These are phyloP conservation scores for Maccullochella peelii DNA, from an alignment of 2,113 vertebrate species.

Conservation along the genomic window DNA sequence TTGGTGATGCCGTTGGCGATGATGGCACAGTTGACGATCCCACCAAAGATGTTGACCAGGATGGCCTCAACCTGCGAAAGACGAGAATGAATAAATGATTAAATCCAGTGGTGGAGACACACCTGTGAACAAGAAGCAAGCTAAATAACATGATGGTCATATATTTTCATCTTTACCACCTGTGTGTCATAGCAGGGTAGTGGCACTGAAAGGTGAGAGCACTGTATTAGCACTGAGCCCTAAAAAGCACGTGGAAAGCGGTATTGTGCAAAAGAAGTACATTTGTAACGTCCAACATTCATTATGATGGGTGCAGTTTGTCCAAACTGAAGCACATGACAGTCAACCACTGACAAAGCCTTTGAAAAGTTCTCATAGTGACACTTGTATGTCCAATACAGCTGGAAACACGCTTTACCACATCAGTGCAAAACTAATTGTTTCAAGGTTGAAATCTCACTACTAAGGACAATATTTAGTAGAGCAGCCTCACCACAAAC, in stretches of 20 bases:
- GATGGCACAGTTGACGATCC: constrained; percentile 98
- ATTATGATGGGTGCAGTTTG: background rate
- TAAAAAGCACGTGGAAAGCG: background rate
- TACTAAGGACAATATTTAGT: background rate
- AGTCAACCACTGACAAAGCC: background rate
- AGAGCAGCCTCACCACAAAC: background rate
- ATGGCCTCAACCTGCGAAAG: constrained; percentile 93
- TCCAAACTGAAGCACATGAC: background rate
- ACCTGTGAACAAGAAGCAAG: background rate
- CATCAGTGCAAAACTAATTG: background rate
- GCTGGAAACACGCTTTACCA: background rate
- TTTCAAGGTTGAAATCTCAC: constrained; percentile 5
- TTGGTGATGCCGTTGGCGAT: constrained; percentile 98
- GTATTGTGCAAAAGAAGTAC: background rate
- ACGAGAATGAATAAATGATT: background rate
- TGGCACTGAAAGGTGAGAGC: background rate
- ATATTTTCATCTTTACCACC: background rate
- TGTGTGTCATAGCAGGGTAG: background rate
- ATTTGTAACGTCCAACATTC: background rate
- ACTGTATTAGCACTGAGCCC: background rate
- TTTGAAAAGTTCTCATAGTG: background rate
- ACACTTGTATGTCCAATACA: background rate
- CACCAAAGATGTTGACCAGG: constrained; percentile 97
- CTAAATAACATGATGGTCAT: background rate
- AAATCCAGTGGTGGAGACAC: background rate